Percentiles rank a stretch among this genome's conserved stretches.
Conservation (phyloP, 2,797 vertebrate species). For the Ficedula albicollis region DNA sequence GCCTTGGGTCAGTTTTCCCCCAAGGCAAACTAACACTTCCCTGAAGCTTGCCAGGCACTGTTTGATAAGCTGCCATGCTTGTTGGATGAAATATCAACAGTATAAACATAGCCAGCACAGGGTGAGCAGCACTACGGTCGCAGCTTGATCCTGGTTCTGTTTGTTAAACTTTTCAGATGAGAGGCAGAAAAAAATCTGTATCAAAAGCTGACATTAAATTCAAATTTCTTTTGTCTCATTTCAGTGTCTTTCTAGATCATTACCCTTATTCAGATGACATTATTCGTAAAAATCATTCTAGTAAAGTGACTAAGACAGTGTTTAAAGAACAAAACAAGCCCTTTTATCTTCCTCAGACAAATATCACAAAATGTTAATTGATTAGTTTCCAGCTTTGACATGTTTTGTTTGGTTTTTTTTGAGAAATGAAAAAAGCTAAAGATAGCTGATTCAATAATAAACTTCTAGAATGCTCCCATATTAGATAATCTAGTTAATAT, state of each 20-base stretch:
- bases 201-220: not conserved
- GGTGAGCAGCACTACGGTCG: not conserved
- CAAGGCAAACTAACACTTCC: not conserved
- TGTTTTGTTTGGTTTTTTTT: not conserved
- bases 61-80: fast-evolving
- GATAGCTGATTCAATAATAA: slow-evolving; percentile 51
- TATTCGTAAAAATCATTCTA: slow-evolving; percentile 14
- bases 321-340: slow-evolving; percentile 2
- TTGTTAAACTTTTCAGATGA: not conserved
- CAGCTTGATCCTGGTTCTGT: not conserved
- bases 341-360: slow-evolving; percentile 21
- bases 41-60: not conserved
- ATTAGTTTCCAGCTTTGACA: slow-evolving; percentile 23
- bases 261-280: not conserved
- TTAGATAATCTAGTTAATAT: slow-evolving; percentile 55
- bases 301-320: slow-evolving; percentile 1
- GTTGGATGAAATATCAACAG: not conserved
- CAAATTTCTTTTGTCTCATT: not conserved
- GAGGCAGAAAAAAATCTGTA: not conserved
- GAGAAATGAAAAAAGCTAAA: slow-evolving; percentile 29
- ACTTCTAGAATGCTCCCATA: slow-evolving; percentile 40
- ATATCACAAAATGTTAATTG: slow-evolving; percentile 36
- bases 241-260: not conserved
- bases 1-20: not conserved
- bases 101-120: not conserved